Evolutionary conservation across 2,888 invertebrate genomes (phyloP).

Genomic region (Callimorpha dominula): DNA sequence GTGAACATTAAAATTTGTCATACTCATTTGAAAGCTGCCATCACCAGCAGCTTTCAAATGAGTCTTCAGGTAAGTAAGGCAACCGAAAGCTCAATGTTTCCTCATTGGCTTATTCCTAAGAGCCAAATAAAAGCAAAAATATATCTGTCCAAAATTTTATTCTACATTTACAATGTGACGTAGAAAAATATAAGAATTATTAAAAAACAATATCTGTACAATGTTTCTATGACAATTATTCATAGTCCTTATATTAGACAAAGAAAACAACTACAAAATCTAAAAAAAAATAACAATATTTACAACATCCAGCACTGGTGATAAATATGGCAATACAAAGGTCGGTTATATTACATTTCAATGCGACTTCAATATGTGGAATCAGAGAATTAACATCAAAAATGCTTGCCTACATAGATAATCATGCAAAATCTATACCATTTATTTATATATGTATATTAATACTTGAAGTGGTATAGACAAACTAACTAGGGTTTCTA

Average conservation of each 20-base stretch:
- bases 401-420: not conserved
- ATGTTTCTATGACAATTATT: conserved; percentile 46
- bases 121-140: not conserved
- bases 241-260: conserved; percentile 23
- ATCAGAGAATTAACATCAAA: not conserved
- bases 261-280: conserved; percentile 28
- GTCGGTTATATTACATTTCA: conserved; percentile 3
- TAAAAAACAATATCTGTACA: conserved; percentile 59
- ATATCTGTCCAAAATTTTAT: conserved; percentile 44
- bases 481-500: not conserved
- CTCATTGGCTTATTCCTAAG: not conserved
- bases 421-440: not conserved
- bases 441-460: not conserved
- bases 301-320: conserved; percentile 37
- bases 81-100: not conserved
- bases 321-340: conserved; percentile 10
- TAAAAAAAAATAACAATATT: conserved; percentile 31
- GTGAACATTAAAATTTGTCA: too few species aligned
- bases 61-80: too few species aligned
- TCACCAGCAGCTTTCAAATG: too few species aligned
- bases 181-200: conserved; percentile 51
- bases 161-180: conserved; percentile 54
- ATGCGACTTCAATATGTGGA: conserved; percentile 1
- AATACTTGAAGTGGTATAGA: not conserved
- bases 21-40: too few species aligned